Percentiles rank a stretch among this genome's conserved stretches.
Evolutionary conservation across 2,888 invertebrate genomes (phyloP).

Genomic region (Ceraclea dissimilis): DNA sequence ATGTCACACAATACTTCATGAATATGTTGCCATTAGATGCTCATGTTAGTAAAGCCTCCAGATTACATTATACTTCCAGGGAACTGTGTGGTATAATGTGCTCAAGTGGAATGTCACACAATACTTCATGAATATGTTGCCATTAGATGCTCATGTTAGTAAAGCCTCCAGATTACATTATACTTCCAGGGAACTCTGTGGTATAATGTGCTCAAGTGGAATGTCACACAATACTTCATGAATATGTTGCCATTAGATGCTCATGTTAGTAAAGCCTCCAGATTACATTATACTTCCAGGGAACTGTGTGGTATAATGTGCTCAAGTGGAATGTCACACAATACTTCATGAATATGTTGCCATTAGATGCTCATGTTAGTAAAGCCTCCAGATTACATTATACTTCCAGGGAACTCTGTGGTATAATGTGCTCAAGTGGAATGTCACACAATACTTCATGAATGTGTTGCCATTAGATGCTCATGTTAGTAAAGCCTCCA

Average conservation of each 20-base stretch:
- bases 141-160: slow-evolving; percentile 70
- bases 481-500: slow-evolving; percentile 59
- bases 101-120: slow-evolving; percentile 63
- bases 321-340: slow-evolving; percentile 63
- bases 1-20: slow-evolving; percentile 64
- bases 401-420: slow-evolving; percentile 58
- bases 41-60: slow-evolving; percentile 59
- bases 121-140: slow-evolving; percentile 67
- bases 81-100: slow-evolving; percentile 51
- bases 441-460: slow-evolving; percentile 64
- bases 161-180: too few relatives aligned
- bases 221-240: slow-evolving; percentile 64
- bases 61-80: too few relatives aligned
- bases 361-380: slow-evolving; percentile 70
- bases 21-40: slow-evolving; percentile 71
- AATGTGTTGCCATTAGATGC: slow-evolving; percentile 71
- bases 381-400: too few relatives aligned
- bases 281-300: too few relatives aligned
- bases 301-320: slow-evolving; percentile 51
- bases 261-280: slow-evolving; percentile 59
- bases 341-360: slow-evolving; percentile 67
- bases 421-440: slow-evolving; percentile 56
- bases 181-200: slow-evolving; percentile 58
- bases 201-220: slow-evolving; percentile 56
- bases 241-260: slow-evolving; percentile 71